phyloP scores from a whole-genome alignment of 1,140 invertebrate species.

The Oncopeltus fasciatus region DNA sequence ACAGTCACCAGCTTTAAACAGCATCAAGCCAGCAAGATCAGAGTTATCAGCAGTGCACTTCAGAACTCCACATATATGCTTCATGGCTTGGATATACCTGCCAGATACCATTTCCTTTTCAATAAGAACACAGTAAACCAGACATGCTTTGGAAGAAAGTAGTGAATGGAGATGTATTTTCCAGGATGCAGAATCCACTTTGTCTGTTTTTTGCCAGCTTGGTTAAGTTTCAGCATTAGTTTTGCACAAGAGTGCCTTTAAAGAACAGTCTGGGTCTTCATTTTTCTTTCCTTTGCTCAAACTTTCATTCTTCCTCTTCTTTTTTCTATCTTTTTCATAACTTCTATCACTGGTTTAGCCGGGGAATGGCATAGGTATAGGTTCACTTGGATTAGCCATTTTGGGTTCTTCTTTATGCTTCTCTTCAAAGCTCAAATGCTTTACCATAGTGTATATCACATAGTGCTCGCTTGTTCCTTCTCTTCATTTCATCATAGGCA shows the following conservation, averaged over 20 bases:
- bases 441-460: constrained; percentile 59
- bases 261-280: constrained; percentile 13
- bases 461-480: constrained; percentile 46
- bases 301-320: background rate
- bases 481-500: constrained; percentile 29
- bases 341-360: constrained; percentile 16
- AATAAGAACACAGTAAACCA: constrained; percentile 62
- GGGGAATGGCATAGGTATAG: constrained; percentile 66
- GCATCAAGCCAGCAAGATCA: constrained; percentile 45
- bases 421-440: constrained; percentile 41
- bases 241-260: constrained; percentile 35
- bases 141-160: constrained; percentile 64
- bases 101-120: constrained; percentile 38
- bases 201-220: constrained; percentile 46
- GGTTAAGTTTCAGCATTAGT: constrained; percentile 40
- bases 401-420: constrained; percentile 46
- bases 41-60: constrained; percentile 38
- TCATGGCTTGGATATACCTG: constrained; percentile 41
- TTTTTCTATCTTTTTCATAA: background rate
- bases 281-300: too few relatives aligned
- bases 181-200: constrained; percentile 55
- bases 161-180: constrained; percentile 63
- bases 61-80: constrained; percentile 47
- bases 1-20: constrained; percentile 61
- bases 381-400: constrained; percentile 67